Evolutionary conservation across 2,888 invertebrate genomes (phyloP), one percentile per base, ranked within the genome.

Genomic region (Coelopa pilipes): DNA sequence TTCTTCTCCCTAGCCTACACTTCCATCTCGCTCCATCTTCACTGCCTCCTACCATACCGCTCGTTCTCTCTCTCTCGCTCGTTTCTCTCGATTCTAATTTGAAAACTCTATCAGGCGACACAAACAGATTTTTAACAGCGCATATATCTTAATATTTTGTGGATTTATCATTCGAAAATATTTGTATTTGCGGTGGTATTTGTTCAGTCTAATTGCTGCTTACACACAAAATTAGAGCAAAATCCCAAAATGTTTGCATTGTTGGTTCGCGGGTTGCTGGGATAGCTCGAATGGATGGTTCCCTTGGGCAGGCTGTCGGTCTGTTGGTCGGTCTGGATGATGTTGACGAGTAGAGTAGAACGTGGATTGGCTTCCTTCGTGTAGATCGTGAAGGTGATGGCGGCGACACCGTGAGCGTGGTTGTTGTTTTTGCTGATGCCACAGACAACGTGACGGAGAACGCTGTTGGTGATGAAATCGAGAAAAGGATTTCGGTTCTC

Each of bases 191-290:
- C 77, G 79, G 45, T 24, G 62, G 82, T 82, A 78, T 77, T 75
- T 65, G 75, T 72, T 76, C 80, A 78, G 78, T 82, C 82, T 82
- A 82, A 82, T 82, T 83, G 82, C 21, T 82, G 81, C 74, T 63
- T 79, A 81, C 76, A 80, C 77, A 76, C 70, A 79, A 80, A 82
- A 82, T 82, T 82, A 83, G 83, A 82, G 82, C 83, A 82, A 83
- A 81, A 83, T 82, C 81, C 82, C 78, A 79, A 65, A 73, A 75
- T 81, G 80, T 81, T 82, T 82, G 79, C 81, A 78, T 69, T 73
- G 71, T 66, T 47, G 63, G 55, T 45, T 73, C 12, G 63, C 34
- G 50, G 68, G 11, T 66, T 55, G 34, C 15, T 72, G 66, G 59
- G 66, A 49, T 19, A 55, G 65, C 24, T 63, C 45, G 55, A 34